Percentiles rank a stretch among this genome's conserved stretches.
Conservation (phyloP, 30 jellyfish, hydroid and myxozoan species). For the Turritopsis rubra region DNA sequence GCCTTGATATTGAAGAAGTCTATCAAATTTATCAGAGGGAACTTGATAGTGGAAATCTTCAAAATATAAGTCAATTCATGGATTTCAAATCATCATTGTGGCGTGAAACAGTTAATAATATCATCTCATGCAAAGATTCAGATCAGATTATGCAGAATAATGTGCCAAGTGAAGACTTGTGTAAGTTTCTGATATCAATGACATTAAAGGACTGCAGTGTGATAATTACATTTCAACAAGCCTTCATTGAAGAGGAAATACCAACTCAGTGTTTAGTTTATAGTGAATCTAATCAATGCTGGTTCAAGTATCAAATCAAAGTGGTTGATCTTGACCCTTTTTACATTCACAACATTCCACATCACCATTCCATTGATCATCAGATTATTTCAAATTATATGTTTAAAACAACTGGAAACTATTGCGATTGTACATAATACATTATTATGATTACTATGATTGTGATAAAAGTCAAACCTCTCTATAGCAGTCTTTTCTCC, state of each 20-base stretch:
- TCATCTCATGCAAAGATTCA: background rate
- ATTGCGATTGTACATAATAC: no score
- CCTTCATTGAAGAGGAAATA: background rate
- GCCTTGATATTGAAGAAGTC: slow-evolving; percentile 35
- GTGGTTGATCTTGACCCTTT: slow-evolving; percentile 77
- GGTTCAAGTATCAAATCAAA: slow-evolving; percentile 40
- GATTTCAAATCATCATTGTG: slow-evolving; percentile 40
- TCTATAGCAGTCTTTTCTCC: no score
- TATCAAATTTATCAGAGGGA: slow-evolving; percentile 14
- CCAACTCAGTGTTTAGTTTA: background rate
- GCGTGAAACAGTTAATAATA: slow-evolving; percentile 22
- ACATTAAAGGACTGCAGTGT: slow-evolving; percentile 85
- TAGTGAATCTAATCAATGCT: slow-evolving; percentile 5
- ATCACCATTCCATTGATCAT: slow-evolving; percentile 39
- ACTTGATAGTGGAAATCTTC: background rate
- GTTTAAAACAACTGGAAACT: background rate
- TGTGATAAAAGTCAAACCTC: no score
- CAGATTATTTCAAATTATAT: slow-evolving; percentile 28
- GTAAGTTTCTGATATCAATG: slow-evolving; percentile 57
- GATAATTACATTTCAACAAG: slow-evolving; percentile 54
- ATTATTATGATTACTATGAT: no score
- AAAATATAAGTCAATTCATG: slow-evolving; percentile 11
- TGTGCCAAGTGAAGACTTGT: background rate
- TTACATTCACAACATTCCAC: slow-evolving; percentile 31
- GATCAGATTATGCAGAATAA: background rate